Evolutionary conservation across 2,888 invertebrate species (phyloP).

Genomic region (Hermaeophaga mercurialis): DNA sequence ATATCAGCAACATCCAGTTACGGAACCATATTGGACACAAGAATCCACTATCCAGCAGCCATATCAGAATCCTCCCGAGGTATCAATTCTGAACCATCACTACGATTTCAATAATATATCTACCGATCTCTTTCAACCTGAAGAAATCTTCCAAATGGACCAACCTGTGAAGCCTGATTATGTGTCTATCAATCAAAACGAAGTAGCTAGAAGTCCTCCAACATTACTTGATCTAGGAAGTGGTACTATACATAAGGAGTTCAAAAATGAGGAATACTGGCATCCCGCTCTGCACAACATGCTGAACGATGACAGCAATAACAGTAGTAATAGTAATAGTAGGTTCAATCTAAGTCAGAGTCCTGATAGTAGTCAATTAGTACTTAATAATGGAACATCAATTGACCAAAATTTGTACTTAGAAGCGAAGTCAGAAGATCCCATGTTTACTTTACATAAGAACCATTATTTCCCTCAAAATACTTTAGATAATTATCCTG

Average conservation of each 20-base stretch:
- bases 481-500: slow-evolving; percentile 32
- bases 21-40: slow-evolving; percentile 56
- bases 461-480: slow-evolving; percentile 33
- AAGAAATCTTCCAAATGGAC: slow-evolving; percentile 78
- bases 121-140: slow-evolving; percentile 75
- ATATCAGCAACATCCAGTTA: slow-evolving; percentile 47
- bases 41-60: slow-evolving; percentile 56
- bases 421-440: slow-evolving; percentile 43
- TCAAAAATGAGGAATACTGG: slow-evolving; percentile 68
- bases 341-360: slow-evolving; percentile 59
- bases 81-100: slow-evolving; percentile 51
- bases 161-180: slow-evolving; percentile 73
- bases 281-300: slow-evolving; percentile 61
- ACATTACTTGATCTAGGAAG: slow-evolving; percentile 74
- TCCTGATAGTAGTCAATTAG: slow-evolving; percentile 60
- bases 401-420: slow-evolving; percentile 44
- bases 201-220: slow-evolving; percentile 67
- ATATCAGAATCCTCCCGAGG: slow-evolving; percentile 48
- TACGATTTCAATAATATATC: slow-evolving; percentile 67
- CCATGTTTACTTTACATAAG: slow-evolving; percentile 40
- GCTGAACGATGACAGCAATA: slow-evolving; percentile 60
- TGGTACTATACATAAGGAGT: slow-evolving; percentile 68
- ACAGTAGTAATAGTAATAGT: slow-evolving; percentile 52
- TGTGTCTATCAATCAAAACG: slow-evolving; percentile 52
- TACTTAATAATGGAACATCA: slow-evolving; percentile 48